A percentile compares a stretch with the other conserved stretches of the same genome.
Conservation (phyloP, 2,113 vertebrate species). For the Gymnocephalus cernua region DNA sequence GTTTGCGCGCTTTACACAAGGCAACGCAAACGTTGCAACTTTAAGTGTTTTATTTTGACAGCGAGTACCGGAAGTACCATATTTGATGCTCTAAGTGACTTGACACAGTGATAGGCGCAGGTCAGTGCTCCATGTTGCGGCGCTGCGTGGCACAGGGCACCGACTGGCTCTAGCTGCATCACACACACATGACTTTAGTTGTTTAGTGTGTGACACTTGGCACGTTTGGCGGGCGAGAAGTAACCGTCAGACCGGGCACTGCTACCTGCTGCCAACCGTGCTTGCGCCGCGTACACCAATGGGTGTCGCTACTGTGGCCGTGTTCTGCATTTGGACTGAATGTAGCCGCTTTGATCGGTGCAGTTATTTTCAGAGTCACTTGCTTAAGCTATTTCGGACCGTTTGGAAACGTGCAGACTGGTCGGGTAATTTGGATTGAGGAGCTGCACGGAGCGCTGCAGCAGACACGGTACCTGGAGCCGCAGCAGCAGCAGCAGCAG, state of each 20-base stretch:
- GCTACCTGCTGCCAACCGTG: constrained; percentile 55
- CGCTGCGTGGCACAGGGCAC: constrained; percentile 80
- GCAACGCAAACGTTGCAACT: background rate
- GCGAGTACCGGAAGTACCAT: constrained; percentile 4
- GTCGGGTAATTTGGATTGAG: constrained; percentile 17
- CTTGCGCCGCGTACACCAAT: constrained; percentile 36
- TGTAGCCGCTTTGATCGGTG: constrained; percentile 48
- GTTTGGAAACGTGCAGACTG: constrained; percentile 36
- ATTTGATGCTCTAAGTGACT: fast-evolving
- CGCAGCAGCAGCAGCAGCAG: constrained; percentile 1
- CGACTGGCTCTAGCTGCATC: constrained; percentile 27
- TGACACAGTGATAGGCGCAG: constrained; percentile 57
- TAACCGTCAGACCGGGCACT: constrained; percentile 20
- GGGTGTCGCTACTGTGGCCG: constrained; percentile 64
- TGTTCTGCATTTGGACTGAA: constrained; percentile 25
- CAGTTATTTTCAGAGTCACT: constrained; percentile 59
- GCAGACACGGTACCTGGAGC: constrained; percentile 15
- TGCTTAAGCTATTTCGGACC: constrained; percentile 27
- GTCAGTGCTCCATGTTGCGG: constrained; percentile 71
- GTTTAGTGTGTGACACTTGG: constrained; percentile 36
- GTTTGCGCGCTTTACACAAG: background rate
- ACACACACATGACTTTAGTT: constrained; percentile 34
- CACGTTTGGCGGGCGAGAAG: constrained; percentile 27
- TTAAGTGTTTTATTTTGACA: constrained; percentile 60
- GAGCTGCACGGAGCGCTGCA: constrained; percentile 63